Evolutionary conservation across 2,113 vertebrate species (phyloP).

Genomic region (Peromyscus californicus): DNA sequence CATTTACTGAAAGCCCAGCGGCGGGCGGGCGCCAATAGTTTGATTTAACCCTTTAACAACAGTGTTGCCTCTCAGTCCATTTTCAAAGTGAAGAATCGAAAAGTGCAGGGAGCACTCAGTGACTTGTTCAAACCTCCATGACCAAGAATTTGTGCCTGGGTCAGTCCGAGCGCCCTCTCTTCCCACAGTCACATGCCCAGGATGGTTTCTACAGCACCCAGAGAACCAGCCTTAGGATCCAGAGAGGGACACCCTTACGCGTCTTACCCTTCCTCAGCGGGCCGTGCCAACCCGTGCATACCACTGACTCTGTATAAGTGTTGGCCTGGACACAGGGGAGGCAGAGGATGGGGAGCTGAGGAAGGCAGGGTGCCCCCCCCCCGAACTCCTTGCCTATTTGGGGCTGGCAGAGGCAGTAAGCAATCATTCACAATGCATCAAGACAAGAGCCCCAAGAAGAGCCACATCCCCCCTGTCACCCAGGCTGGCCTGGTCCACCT

Average conservation of each 20-base stretch:
- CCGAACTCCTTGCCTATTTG: not conserved
- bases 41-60: not conserved
- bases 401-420: not conserved
- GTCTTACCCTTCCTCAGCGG: not conserved
- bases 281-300: accelerated
- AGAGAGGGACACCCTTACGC: not conserved
- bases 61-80: not conserved
- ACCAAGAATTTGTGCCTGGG: not conserved
- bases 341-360: not conserved
- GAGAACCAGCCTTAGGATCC: not conserved
- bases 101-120: accelerated
- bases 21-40: not conserved
- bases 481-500: not conserved
- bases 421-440: not conserved
- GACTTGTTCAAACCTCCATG: not conserved
- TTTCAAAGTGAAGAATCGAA: not conserved
- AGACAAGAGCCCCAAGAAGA: not conserved
- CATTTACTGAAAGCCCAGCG: not conserved
- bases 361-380: too few relatives aligned
- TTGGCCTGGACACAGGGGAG: not conserved
- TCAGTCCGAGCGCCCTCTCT: not conserved
- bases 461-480: not conserved
- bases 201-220: not conserved
- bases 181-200: not conserved
- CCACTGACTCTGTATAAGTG: accelerated